Evolutionary conservation across 2,113 vertebrate genomes (phyloP), one percentile per base, ranked within the genome.

Genomic region (Otis tarda): DNA sequence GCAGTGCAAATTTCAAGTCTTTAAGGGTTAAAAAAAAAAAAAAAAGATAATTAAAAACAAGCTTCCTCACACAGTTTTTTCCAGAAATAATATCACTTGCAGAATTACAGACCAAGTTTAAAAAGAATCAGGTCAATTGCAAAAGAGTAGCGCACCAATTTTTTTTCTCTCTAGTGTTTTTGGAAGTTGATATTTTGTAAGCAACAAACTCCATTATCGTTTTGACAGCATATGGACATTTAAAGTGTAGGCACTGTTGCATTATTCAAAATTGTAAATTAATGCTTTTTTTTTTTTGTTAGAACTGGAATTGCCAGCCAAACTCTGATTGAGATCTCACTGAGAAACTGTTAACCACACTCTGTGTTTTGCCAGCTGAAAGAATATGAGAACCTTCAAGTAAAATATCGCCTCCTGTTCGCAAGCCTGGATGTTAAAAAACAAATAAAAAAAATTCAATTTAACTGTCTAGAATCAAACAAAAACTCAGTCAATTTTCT

Each of bases 391-490:
- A 94, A 90, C 53, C 86, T 97, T 95, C 60, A 96, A 79, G 73
- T 27, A 84, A 97, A 96, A 94, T 91, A 85, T 43, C 23, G 12
- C 52, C 60, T 95, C 55, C 35, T 91, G 74, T 87, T 95, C 63
- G 85, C 64, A 77, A 83, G 83, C 80, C 83, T 87, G 92, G 73
- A 93, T 92, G 63, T 84, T 94, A 96, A 95, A 96, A 97, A 92
- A 56, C 19, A 31, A 95, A 37, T 37, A 96, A 95, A 96, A 27
- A 81, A 61, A 87, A 76, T 78, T 88, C 92, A 73, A 59, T 94
- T 96, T 96, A 89, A 50, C 83, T 91, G 64, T 94, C 71, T 96
- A 73, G 93, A 97, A 95, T 93, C 91, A 96, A 97, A 96, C 86
- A 96, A 97, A 97, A 97, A 35, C 92, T 94, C 90, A 56, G 82